These are phyloP conservation scores for Pseudomyrmex gracilis DNA, from an alignment of 1,140 invertebrate species.

Conservation along the genomic window DNA sequence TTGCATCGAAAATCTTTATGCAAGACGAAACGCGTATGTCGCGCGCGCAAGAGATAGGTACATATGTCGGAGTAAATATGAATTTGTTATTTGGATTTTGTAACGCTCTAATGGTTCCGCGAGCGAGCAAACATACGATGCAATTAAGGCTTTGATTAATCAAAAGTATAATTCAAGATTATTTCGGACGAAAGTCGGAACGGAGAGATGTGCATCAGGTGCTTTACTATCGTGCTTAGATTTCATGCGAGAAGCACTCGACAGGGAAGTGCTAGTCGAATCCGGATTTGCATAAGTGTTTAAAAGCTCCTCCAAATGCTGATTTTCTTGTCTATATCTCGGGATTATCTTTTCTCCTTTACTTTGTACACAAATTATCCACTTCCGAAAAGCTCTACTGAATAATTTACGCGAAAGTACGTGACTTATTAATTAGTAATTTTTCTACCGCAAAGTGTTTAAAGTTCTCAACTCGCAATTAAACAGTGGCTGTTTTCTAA, in stretches of 20 bases:
- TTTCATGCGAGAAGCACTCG: neutral
- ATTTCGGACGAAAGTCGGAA: constrained; percentile 8
- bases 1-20: neutral
- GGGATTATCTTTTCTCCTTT: neutral
- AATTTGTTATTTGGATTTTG: constrained; percentile 5
- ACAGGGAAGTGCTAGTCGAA: neutral
- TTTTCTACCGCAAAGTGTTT: neutral
- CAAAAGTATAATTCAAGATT: constrained; percentile 21
- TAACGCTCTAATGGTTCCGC: neutral
- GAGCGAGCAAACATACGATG: neutral
- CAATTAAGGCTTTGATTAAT: constrained; percentile 28
- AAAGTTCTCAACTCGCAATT: neutral
- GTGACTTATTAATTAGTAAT: too few relatives aligned
- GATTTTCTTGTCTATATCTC: constrained; percentile 1
- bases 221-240: neutral
- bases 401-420: too few relatives aligned
- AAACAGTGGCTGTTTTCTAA: neutral
- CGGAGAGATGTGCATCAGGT: constrained; percentile 1
- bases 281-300: constrained; percentile 43
- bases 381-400: too few relatives aligned
- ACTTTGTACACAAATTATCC: neutral
- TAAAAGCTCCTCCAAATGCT: constrained; percentile 14
- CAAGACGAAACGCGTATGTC: neutral
- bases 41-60: too few relatives aligned
- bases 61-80: neutral